Evolutionary conservation across 2,113 vertebrate species (phyloP), one percentile per base, ranked within the genome.

Genomic region (Excalfactoria chinensis): DNA sequence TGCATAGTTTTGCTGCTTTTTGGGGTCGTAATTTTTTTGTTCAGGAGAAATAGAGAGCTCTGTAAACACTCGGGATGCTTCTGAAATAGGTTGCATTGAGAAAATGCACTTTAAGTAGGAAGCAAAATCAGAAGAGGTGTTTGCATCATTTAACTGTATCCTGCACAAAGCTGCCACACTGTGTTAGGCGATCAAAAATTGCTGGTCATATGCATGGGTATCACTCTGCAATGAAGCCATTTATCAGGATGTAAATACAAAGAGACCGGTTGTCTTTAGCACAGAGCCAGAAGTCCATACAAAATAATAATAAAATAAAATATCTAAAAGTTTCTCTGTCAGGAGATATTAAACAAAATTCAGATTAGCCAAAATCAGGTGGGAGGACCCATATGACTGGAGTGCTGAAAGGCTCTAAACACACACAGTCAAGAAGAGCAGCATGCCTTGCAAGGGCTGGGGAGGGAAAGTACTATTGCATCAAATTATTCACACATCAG

Each of bases 401-500:
- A 64, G 35, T 13, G 18, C 83, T 15, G 56, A n/a, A 87, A 86
- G 10, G 30, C n/a, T 64, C 62, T 46, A 56, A 53, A 89, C 43
- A 59, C 25, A 26, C 11, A 28, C 51, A 76, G 21, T 32, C 34
- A 85, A 63, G 41, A 55, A 86, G 78, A 90, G 70, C 17, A 77
- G 22, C 43, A n/a, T 23, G 34, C n/a, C 55, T 17, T 60, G 28
- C 40, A 48, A 81, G 35, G n/a, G 66, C 44, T 64, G 48, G 53
- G 62, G 40, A 90, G 20, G 51, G 41, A 63, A 87, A 67, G 20
- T 13, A 28, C 73, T 76, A 62, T 6, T 56, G 60, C 86, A 93
- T 78, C 88, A 68, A 71, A 78, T 93, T 81, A 90, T 84, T 91
- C n/a, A 11, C 35, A 68, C 66, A 72, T 71, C 77, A 95, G 67